These are phyloP conservation scores for Gymnorhina tibicen DNA, from an alignment of 2,113 vertebrate species.

Conservation along the genomic window DNA sequence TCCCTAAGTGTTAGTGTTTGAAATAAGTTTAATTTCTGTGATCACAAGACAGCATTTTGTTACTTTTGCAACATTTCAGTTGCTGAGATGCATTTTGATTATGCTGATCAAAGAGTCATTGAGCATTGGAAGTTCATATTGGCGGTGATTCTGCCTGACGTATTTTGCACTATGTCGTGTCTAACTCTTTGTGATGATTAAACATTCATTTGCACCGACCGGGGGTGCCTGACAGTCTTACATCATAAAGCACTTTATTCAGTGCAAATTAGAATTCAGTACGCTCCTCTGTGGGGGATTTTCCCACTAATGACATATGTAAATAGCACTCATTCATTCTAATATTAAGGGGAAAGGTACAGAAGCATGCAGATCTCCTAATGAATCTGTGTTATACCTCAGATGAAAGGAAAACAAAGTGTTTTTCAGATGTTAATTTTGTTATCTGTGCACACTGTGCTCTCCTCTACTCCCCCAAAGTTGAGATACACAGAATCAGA, in stretches of 20 bases:
- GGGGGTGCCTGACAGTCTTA: conserved; percentile 42
- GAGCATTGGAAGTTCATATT: background rate
- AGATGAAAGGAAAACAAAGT: conserved; percentile 57
- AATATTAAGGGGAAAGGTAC: conserved; percentile 51
- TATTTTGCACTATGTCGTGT: background rate
- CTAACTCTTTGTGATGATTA: conserved; percentile 44
- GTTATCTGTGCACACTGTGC: background rate
- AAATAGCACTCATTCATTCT: conserved; percentile 57
- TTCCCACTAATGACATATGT: conserved; percentile 63
- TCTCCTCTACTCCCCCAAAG: conserved; percentile 1
- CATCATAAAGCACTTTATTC: conserved; percentile 58
- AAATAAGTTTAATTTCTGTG: background rate
- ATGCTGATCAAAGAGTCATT: background rate
- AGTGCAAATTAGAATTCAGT: conserved; percentile 56
- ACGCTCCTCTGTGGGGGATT: conserved; percentile 50
- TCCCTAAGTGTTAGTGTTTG: background rate
- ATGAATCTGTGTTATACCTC: conserved; percentile 52
- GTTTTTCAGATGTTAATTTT: conserved; percentile 53
- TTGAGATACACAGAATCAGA: conserved; percentile 15
- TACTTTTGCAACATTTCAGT: background rate
- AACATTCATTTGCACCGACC: background rate
- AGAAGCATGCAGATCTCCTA: conserved; percentile 56
- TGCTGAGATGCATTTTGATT: background rate
- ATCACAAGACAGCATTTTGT: background rate
- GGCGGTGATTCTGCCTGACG: background rate